Conservation (phyloP, 2,797 vertebrate species). For the Neosilurus hyrtlii region DNA sequence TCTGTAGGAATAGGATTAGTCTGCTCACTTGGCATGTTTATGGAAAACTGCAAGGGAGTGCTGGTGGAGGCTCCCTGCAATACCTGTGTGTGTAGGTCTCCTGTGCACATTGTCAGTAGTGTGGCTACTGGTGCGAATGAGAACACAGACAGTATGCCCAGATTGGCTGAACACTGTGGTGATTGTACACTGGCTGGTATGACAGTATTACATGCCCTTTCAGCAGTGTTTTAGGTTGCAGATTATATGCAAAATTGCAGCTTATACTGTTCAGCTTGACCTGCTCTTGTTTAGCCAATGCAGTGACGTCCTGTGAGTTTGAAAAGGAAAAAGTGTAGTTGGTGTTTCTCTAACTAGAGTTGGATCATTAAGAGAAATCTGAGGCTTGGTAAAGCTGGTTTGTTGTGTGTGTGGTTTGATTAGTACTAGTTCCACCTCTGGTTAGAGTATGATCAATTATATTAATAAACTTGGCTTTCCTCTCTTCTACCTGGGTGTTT, state of each 20-base stretch:
- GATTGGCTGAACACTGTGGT: conserved; percentile 62
- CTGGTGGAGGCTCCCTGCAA: conserved; percentile 4
- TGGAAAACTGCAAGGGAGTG: background rate
- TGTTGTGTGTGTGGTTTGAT: background rate
- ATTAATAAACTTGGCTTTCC: background rate
- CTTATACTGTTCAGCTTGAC: background rate
- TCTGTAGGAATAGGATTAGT: background rate
- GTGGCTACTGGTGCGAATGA: conserved; percentile 54
- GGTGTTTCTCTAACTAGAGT: background rate
- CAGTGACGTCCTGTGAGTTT: background rate
- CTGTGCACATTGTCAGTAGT: conserved; percentile 52
- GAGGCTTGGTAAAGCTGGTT: background rate
- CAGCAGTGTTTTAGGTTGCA: conserved; percentile 21
- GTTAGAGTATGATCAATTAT: background rate
- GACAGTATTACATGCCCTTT: conserved; percentile 22
- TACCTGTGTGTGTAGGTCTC: conserved; percentile 16
- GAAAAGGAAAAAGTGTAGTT: background rate
- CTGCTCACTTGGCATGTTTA: conserved; percentile 1
- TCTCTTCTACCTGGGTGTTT: conserved; percentile 22
- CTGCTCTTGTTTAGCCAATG: background rate
- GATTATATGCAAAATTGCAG: conserved; percentile 3
- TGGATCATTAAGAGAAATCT: background rate
- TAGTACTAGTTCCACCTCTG: background rate
- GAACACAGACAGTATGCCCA: conserved; percentile 57
- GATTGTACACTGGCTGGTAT: conserved; percentile 52